phyloP scores from a whole-genome alignment of 2,797 vertebrate species.

The Paramormyrops hopkinsi region DNA sequence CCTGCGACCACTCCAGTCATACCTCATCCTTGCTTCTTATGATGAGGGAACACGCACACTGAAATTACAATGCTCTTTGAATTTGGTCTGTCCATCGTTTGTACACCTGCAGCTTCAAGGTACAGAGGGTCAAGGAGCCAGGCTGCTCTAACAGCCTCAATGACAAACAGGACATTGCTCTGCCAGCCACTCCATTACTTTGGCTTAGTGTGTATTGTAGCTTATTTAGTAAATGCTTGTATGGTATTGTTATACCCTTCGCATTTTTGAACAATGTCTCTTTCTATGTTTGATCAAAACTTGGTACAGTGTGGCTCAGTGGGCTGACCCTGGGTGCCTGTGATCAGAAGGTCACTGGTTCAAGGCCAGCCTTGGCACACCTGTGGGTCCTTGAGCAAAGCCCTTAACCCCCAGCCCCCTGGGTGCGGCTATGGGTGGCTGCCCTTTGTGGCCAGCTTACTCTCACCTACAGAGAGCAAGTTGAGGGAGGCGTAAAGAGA shows the following conservation, averaged over 20 bases:
- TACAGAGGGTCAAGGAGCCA: not conserved
- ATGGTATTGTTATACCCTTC: not conserved
- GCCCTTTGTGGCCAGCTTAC: not conserved
- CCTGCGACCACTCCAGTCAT: not conserved
- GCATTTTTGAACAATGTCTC: not conserved
- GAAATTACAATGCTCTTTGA: not conserved
- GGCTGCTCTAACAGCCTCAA: not conserved
- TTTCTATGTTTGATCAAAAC: not conserved
- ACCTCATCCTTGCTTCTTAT: not conserved
- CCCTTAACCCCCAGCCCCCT: not conserved
- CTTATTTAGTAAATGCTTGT: not conserved
- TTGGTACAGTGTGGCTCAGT: not conserved
- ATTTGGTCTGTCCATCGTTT: not conserved
- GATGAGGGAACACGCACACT: not conserved
- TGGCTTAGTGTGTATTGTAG: not conserved
- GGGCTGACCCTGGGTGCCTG: not conserved
- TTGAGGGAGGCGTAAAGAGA: too few species aligned
- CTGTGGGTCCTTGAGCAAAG: not conserved
- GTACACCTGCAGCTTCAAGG: not conserved
- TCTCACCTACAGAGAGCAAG: too few species aligned
- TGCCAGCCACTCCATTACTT: not conserved
- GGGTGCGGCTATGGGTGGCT: not conserved
- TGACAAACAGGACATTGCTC: not conserved
- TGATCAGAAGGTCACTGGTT: not conserved
- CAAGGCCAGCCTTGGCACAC: not conserved